Evolutionary conservation across 2,888 invertebrate species (phyloP), one percentile per base, ranked within the genome.

Genomic region (Leptinotarsa juncta): DNA sequence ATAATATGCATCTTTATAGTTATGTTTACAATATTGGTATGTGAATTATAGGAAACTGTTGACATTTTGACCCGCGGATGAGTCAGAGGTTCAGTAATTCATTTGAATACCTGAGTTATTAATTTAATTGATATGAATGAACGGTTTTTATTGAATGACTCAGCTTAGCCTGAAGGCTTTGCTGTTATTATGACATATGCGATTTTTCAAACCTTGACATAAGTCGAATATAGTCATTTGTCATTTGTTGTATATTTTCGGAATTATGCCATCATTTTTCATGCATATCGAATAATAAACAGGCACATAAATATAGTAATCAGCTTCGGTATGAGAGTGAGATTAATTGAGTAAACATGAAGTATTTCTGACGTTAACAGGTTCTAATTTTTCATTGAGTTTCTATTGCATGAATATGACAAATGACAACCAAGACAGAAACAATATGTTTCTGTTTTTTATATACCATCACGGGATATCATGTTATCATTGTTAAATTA

Each of bases 81-180:
- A 69, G 69, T 69, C 69, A 69, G 23, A 57, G 69, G 69, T 69
- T 69, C 60, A 69, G 69, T 69, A 69, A 69, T 69, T 69, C 69
- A 69, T 69, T 69, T 69, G 69, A 69, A 69, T 69, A 69, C 57
- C 48, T 69, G 57, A 57, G 26, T 69, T 57, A 69, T 69, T 55
- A 68, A 55, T 55, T 53, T 68, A 68, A 68, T 68, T 68, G 68
- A n/a, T 26, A 48, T 69, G 57, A 49, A 69, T 57, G 69, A 69
- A 69, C 69, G 69, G 69, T 57, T 69, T 55, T 57, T 32, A 53
- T 67, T 68, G 60, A 57, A 69, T 69, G 69, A 69, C 16, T 69
- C 69, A 69, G 18, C n/a, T 69, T 32, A 18, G 18, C 57, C 60
- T 23, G 69, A 4, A 16, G 69, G 42, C 15, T 57, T 3, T 16